phyloP scores from a whole-genome alignment of 2,888 invertebrate genomes.

The Aspidiotus destructor region DNA sequence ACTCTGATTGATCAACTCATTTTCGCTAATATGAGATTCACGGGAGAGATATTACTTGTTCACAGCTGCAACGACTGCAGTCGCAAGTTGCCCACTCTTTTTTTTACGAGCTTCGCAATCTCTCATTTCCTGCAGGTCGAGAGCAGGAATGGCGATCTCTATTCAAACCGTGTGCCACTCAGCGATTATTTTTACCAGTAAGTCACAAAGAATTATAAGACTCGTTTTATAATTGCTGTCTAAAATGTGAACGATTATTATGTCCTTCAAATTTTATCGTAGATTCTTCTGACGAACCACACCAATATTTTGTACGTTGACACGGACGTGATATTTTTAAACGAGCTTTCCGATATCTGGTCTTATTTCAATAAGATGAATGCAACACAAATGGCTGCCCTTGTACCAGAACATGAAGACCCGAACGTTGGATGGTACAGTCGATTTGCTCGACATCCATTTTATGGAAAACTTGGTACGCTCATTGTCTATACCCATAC shows the following conservation, averaged over 20 bases:
- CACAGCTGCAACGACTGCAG: constrained; percentile 62
- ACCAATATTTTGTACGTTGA: constrained; percentile 87
- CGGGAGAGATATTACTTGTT: constrained; percentile 33
- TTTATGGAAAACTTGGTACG: constrained; percentile 70
- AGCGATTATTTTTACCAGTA: constrained; percentile 86
- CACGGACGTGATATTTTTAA: constrained; percentile 80
- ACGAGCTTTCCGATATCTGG: constrained; percentile 76
- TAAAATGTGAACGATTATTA: background rate
- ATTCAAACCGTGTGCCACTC: constrained; percentile 90
- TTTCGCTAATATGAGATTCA: background rate
- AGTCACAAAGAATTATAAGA: constrained; percentile 40
- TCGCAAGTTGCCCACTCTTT: constrained; percentile 53
- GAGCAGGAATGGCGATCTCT: constrained; percentile 73
- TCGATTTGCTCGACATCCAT: constrained; percentile 89
- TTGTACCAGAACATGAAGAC: constrained; percentile 84
- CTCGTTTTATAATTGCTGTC: background rate
- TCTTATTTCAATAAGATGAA: constrained; percentile 71
- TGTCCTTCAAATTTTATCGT: constrained; percentile 1
- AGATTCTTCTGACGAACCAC: constrained; percentile 44
- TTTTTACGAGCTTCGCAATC: constrained; percentile 60
- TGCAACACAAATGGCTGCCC: constrained; percentile 71
- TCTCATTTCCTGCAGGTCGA: constrained; percentile 66
- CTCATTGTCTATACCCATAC: too few relatives aligned
- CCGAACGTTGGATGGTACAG: constrained; percentile 93
- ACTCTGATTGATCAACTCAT: background rate